Conservation (phyloP, 2,888 invertebrate genomes). For the Glomeris marginata region DNA sequence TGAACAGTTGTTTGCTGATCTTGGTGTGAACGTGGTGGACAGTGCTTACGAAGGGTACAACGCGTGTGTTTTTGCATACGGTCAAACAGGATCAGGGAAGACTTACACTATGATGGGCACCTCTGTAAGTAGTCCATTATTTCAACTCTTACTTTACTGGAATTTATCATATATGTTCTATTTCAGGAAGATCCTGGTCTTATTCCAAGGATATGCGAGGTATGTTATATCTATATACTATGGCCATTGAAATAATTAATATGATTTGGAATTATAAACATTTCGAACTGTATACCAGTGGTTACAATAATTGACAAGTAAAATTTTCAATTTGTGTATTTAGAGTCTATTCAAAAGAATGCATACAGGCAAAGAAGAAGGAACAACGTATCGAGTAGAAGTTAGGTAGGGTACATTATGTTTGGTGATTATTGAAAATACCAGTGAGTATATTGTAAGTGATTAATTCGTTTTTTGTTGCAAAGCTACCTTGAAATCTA, state of each 20-base stretch:
- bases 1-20: constrained; percentile 36
- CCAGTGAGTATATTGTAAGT: not conserved
- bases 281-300: too few relatives aligned
- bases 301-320: too few relatives aligned
- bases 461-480: not conserved
- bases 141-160: not conserved
- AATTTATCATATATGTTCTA: constrained; percentile 1
- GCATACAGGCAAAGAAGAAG: constrained; percentile 62
- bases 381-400: constrained; percentile 68
- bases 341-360: constrained; percentile 59
- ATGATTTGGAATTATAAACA: constrained; percentile 4
- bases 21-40: constrained; percentile 61
- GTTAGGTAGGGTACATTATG: constrained; percentile 35
- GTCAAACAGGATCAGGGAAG: constrained; percentile 81
- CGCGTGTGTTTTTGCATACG: constrained; percentile 81
- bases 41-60: constrained; percentile 73
- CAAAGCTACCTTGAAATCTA: constrained; percentile 66
- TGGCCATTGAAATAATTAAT: too few relatives aligned
- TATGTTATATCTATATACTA: too few relatives aligned
- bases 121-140: constrained; percentile 32
- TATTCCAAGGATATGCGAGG: constrained; percentile 69
- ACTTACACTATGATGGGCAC: constrained; percentile 87
- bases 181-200: constrained; percentile 58
- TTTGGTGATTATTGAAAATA: not conserved
- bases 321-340: too few relatives aligned